A percentile compares a stretch with the other conserved stretches of the same genome.
Conservation (phyloP, 2,113 vertebrate species). For the Eurypyga helias region DNA sequence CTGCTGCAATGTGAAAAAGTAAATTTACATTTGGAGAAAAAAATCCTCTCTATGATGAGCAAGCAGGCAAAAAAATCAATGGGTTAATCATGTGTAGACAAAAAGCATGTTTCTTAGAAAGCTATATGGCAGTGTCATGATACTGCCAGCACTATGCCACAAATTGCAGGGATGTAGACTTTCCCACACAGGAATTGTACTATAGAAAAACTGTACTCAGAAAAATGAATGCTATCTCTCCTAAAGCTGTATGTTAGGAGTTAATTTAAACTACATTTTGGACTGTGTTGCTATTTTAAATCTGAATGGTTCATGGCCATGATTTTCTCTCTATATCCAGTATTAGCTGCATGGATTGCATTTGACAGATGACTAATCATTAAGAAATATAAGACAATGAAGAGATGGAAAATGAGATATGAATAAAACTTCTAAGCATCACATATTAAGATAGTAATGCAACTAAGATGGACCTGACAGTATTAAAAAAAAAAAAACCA, state of each 20-base stretch:
- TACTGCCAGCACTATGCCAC: background rate
- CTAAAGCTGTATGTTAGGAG: background rate
- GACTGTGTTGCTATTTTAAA: constrained; percentile 19
- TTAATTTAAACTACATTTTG: constrained; percentile 18
- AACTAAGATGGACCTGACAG: background rate
- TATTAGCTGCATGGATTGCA: background rate
- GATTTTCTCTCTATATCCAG: background rate
- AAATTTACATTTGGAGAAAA: background rate
- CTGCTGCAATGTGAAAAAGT: background rate
- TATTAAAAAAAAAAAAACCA: background rate
- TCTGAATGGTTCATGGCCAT: background rate
- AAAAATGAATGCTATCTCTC: background rate
- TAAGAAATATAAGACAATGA: constrained; percentile 27
- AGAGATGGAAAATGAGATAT: background rate
- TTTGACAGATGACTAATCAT: constrained; percentile 25
- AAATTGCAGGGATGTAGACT: background rate
- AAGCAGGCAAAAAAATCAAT: background rate
- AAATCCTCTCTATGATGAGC: background rate
- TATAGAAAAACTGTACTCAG: background rate
- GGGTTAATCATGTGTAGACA: background rate
- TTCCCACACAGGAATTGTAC: background rate
- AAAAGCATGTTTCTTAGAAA: background rate
- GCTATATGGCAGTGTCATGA: background rate
- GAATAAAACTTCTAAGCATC: background rate
- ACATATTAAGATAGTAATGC: background rate